Percentiles rank a stretch among this genome's conserved stretches.
Evolutionary conservation across 2,797 vertebrate species (phyloP).

Genomic region (Amblyopsis hoosieri): DNA sequence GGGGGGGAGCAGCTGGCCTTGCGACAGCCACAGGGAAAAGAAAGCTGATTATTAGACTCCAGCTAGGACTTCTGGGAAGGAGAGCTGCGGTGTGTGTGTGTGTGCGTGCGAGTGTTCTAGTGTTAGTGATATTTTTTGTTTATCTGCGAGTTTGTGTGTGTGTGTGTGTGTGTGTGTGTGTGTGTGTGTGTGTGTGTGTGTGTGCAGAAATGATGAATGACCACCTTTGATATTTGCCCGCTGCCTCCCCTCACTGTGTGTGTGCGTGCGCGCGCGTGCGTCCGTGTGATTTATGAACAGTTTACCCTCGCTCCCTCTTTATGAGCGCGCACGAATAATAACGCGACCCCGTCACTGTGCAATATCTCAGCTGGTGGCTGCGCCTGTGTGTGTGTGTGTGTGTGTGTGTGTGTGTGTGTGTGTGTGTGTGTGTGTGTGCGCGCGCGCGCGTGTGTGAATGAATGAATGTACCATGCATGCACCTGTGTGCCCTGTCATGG

Average conservation of each 20-base stretch:
- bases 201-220: slow-evolving; percentile 55
- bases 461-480: too few relatives aligned
- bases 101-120: slow-evolving; percentile 1
- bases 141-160: slow-evolving; percentile 10
- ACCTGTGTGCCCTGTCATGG: not conserved
- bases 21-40: slow-evolving; percentile 51
- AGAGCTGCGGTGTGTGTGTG: slow-evolving; percentile 27
- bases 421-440: slow-evolving; percentile 27
- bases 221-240: slow-evolving; percentile 46
- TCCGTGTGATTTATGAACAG: slow-evolving; percentile 74
- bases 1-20: slow-evolving; percentile 61
- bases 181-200: not conserved
- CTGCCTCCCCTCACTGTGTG: slow-evolving; percentile 21
- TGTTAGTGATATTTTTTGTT: too few relatives aligned
- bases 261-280: not conserved
- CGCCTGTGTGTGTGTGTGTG: slow-evolving; percentile 24
- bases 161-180: slow-evolving; percentile 1
- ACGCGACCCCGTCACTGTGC: slow-evolving; percentile 64
- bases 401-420: slow-evolving; percentile 15
- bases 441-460: slow-evolving; percentile 1
- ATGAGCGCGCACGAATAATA: slow-evolving; percentile 81
- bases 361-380: slow-evolving; percentile 56
- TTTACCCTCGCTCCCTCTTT: slow-evolving; percentile 70
- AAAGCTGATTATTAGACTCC: slow-evolving; percentile 57
- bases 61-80: slow-evolving; percentile 41